Evolutionary conservation across 2,797 vertebrate genomes (phyloP).

Genomic region (Siniperca obscura): DNA sequence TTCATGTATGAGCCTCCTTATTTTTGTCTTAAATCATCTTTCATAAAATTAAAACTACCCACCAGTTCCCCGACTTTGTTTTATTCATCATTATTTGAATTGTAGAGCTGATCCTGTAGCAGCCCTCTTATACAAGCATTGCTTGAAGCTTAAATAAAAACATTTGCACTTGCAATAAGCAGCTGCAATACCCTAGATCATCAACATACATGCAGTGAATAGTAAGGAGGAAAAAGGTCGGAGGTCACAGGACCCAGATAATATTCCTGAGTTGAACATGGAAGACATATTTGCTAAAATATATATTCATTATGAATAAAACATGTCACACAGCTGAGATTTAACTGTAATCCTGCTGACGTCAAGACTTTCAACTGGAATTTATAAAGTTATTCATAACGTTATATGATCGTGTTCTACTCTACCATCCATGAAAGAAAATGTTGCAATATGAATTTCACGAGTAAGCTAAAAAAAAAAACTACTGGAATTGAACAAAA

Average conservation of each 20-base stretch:
- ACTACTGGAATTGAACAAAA: background rate
- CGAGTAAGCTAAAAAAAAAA: background rate
- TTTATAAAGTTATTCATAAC: background rate
- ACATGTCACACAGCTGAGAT: constrained; percentile 18
- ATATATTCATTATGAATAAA: constrained; percentile 39
- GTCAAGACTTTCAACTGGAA: constrained; percentile 2
- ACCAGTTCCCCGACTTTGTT: constrained; percentile 17
- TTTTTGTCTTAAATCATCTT: background rate
- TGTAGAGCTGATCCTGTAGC: constrained; percentile 12
- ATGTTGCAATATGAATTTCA: background rate
- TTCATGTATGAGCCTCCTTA: background rate
- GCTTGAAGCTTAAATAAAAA: constrained; percentile 24
- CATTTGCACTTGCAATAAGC: constrained; percentile 10
- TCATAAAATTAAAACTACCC: constrained; percentile 4
- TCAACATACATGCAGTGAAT: background rate
- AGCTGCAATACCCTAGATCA: constrained; percentile 10
- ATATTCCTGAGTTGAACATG: constrained; percentile 23
- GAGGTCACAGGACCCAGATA: constrained; percentile 10
- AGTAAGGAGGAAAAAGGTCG: constrained; percentile 9
- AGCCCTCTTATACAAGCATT: constrained; percentile 17
- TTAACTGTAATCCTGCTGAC: background rate
- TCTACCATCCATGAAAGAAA: background rate
- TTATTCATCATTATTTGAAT: constrained; percentile 25
- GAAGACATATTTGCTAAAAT: constrained; percentile 14
- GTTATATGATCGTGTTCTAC: background rate